A percentile compares a stretch with the other conserved stretches of the same genome.
Conservation (phyloP, 2,888 invertebrate genomes). For the Morinoia aosen region DNA sequence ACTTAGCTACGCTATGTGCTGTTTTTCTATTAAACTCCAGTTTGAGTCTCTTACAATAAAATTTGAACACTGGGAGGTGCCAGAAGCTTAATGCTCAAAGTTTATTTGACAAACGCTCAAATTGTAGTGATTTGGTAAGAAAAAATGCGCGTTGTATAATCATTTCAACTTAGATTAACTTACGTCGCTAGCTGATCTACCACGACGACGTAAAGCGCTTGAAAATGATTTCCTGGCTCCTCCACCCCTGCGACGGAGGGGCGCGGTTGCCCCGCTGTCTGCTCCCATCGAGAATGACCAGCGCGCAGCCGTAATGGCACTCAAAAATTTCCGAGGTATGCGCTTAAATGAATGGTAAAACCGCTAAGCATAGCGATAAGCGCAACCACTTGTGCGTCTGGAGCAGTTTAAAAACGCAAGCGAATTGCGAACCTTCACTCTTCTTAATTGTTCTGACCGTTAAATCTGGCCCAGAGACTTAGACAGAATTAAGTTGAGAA, state of each 20-base stretch:
- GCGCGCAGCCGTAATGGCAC: background rate
- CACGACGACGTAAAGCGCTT: background rate
- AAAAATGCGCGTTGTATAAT: too few relatives aligned
- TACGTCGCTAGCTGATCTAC: background rate
- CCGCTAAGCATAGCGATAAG: conserved; percentile 22
- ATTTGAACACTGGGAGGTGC: too few relatives aligned
- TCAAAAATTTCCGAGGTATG: conserved; percentile 16
- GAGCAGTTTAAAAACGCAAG: background rate
- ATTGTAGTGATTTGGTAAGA: background rate
- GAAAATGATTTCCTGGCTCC: background rate
- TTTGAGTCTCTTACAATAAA: too few relatives aligned
- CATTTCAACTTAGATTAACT: too few relatives aligned
- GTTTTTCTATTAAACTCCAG: too few relatives aligned
- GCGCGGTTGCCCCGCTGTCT: background rate
- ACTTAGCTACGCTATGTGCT: too few relatives aligned
- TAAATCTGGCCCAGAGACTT: background rate
- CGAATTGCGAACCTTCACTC: background rate
- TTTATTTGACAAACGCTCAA: background rate
- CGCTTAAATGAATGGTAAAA: background rate
- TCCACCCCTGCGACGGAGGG: background rate
- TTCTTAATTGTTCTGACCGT: background rate
- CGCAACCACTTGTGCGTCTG: background rate
- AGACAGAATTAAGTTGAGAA: background rate
- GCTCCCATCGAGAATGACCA: background rate
- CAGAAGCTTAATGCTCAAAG: too few relatives aligned